Conservation (phyloP, 2,888 invertebrate species). For the Lochmaea capreae region DNA sequence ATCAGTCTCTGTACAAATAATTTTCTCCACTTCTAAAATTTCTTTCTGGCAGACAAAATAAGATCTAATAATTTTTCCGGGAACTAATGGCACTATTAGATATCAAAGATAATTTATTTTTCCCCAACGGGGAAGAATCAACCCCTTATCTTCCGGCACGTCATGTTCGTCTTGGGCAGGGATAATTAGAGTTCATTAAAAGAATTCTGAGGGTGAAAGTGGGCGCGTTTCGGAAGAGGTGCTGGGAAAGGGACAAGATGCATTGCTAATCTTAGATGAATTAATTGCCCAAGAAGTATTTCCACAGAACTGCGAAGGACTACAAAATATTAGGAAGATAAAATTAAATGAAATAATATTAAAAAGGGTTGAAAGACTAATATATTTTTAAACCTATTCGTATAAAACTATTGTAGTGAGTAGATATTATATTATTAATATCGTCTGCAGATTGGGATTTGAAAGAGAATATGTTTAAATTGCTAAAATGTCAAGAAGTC, state of each 20-base stretch:
- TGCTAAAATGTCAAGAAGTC: no score
- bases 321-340: neutral
- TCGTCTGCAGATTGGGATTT: no score
- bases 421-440: no score
- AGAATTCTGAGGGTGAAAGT: slow-evolving; percentile 59
- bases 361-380: neutral
- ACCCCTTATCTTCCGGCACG: slow-evolving; percentile 47
- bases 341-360: neutral
- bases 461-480: no score
- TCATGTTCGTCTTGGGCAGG: slow-evolving; percentile 66
- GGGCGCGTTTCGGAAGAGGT: slow-evolving; percentile 56
- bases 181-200: slow-evolving; percentile 69
- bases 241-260: slow-evolving; percentile 58
- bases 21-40: neutral
- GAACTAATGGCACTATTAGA: slow-evolving; percentile 18
- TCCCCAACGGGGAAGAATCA: slow-evolving; percentile 17
- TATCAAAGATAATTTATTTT: slow-evolving; percentile 35
- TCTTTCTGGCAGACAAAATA: neutral
- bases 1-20: neutral
- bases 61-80: slow-evolving; percentile 13
- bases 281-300: slow-evolving; percentile 63
- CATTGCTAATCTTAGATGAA: slow-evolving; percentile 67
- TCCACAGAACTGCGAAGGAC: slow-evolving; percentile 20
- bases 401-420: no score
- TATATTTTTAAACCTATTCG: no score